Evolutionary conservation across 2,797 vertebrate genomes (phyloP).

Genomic region (Myotis vivesi): DNA sequence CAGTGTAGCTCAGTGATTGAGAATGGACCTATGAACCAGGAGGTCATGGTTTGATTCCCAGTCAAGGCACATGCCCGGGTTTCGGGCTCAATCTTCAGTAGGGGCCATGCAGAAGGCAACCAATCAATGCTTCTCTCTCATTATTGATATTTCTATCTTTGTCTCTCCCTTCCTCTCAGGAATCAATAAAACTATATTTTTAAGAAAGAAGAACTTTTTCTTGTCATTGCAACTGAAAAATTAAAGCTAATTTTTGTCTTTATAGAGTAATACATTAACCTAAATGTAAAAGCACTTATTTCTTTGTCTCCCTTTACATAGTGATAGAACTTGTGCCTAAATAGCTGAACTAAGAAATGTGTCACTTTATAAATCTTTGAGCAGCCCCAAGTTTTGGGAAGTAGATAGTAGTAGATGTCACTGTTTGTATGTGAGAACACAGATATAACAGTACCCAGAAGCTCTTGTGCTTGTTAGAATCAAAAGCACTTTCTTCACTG

Average conservation of each 20-base stretch:
- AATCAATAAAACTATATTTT: too few species aligned
- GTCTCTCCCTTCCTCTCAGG: too few species aligned
- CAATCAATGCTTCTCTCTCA: neutral
- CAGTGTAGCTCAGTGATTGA: too few species aligned
- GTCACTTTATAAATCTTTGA: neutral
- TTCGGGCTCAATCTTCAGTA: too few species aligned
- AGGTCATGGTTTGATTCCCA: too few species aligned
- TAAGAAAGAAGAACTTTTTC: neutral
- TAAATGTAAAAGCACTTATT: neutral
- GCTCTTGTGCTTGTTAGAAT: neutral
- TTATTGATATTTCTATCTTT: neutral
- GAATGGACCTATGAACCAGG: too few species aligned
- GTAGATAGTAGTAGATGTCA: neutral
- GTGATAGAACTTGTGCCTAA: neutral
- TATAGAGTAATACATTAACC: neutral
- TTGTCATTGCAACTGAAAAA: neutral
- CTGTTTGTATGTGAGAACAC: neutral
- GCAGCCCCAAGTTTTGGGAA: neutral
- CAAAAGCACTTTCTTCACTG: neutral
- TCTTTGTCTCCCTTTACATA: neutral
- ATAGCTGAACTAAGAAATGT: neutral
- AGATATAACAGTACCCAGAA: neutral
- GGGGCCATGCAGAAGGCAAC: too few species aligned
- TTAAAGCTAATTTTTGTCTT: neutral
- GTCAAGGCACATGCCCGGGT: too few species aligned